Base-by-base conservation (phyloP, 2,113 vertebrate genomes). In the Carassius auratus region DNA sequence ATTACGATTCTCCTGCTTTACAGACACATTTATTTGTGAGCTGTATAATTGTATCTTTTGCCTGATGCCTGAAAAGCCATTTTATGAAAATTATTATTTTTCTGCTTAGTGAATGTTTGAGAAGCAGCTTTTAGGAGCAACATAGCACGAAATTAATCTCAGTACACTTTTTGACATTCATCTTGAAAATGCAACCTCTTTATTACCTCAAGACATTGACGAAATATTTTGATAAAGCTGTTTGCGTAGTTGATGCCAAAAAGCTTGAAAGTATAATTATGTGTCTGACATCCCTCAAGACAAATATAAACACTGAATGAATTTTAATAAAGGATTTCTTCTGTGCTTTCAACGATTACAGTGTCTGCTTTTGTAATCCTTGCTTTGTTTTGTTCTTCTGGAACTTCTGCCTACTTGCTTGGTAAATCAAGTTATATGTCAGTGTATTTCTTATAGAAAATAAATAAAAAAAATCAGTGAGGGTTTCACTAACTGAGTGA, bases 261-360 rank as follows among this genome's bases (percentile, higher is more conserved):
- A 80, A 80, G 36, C 77, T 38, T 80, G 59, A 61, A 23, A 9
- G n/a, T 48, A 10, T 66, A 64, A 64, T 80, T 81, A 26, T 42
- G 21, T 61, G 42, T 45, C 8, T 45, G 42, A 45, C 42, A 8
- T 42, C 8, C 42, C 42, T 42, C 42, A 81, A 45, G 38, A 76
- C 15, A 48, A 66, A 26, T 66, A 61, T 13, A 79, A 36, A 38
- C 50, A 21, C 14, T 55, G 42, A 42, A 42, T 42, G 8, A 45
- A 9, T 3, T 19, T 15, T 55, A 19, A 23, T 26, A 50, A 75
- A 23, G 8, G 23, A 76, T 76, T 76, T 76, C 42, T 55, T 33
- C 26, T 52, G 76, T 42, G 5, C 33, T 23, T 33, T 61, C 33
- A 61, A 62, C 1, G 1, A 38, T 38, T 12, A 21, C 48, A 36